phyloP scores from a whole-genome alignment of 1,140 invertebrate species.

The Drosophila pallidifrons region DNA sequence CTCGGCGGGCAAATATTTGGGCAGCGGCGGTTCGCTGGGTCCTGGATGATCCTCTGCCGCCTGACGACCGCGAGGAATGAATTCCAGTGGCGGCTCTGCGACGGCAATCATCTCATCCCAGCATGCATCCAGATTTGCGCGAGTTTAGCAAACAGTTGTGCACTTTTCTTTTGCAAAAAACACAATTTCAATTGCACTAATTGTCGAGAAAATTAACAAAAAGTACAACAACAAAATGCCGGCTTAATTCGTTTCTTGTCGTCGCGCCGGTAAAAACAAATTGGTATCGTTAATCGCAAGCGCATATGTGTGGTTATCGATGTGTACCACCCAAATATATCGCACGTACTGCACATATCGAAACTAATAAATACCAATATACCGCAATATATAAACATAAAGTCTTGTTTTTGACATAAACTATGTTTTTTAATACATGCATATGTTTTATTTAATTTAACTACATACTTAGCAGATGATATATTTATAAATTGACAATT shows the following conservation, averaged over 20 bases:
- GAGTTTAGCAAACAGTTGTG: slow-evolving; percentile 23
- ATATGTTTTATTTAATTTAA: no score
- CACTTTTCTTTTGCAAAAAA: slow-evolving; percentile 4
- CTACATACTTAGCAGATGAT: no score
- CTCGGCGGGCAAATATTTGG: slow-evolving; percentile 85
- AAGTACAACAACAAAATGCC: slow-evolving; percentile 33
- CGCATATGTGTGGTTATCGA: slow-evolving; percentile 4
- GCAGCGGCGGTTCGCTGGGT: slow-evolving; percentile 79
- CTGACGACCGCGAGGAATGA: slow-evolving; percentile 94
- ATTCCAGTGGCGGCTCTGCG: slow-evolving; percentile 88
- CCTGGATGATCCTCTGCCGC: slow-evolving; percentile 92
- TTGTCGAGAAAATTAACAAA: slow-evolving; percentile 14
- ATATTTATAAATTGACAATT: no score
- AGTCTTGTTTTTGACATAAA: no score
- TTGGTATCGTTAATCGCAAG: slow-evolving; percentile 26
- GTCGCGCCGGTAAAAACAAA: slow-evolving; percentile 54
- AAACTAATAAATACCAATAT: not conserved
- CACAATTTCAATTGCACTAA: slow-evolving; percentile 13
- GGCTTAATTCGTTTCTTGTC: slow-evolving; percentile 21
- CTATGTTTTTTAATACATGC: no score
- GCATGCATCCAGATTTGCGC: slow-evolving; percentile 75
- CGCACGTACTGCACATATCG: not conserved
- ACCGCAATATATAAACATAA: not conserved
- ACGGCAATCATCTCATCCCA: slow-evolving; percentile 74
- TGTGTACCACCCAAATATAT: no score